Base-by-base conservation (phyloP, 1,140 invertebrate genomes). In the Ceratina japonica region DNA sequence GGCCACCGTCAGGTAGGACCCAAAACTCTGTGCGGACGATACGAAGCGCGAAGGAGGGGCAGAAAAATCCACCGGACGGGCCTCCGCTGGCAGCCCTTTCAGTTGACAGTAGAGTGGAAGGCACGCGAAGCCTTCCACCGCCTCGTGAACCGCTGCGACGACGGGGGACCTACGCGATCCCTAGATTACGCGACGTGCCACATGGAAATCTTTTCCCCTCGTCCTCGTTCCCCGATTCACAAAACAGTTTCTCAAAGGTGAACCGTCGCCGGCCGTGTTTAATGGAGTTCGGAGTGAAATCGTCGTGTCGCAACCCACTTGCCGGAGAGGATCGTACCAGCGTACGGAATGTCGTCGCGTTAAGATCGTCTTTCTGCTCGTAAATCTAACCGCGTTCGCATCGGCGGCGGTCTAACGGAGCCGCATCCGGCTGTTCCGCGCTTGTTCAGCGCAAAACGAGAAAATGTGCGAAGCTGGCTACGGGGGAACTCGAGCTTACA, bases 51-150 rank as follows among this genome's bases (percentile, higher is more conserved):
- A 18, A 15, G 24, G 7, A 13, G 24, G 31, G 62, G 20, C 0
- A 51, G n/a, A 64, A 75, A 24, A 37, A 64, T 54, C 69, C 52
- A n/a, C 31, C 16, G 56, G 20, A 18, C 27, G 37, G 37, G 27
- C 61, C 37, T 79, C 54, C 15, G n/a, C 66, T 49, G 72, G 44
- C 44, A 59, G 64, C 15, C 18, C 56, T 24, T 44, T n/a, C 69
- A 15, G 62, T 80, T 83, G 81, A 83, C 76, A 75, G 37, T 54
- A 49, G 27, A 79, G 58, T 44, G 59, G 56, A 20, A 75, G 61
- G 44, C 37, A 27, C 58, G 54, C 52, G 66, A 51, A 62, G 58
- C 18, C 12, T 56, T 10, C 64, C 51, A 37, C 18, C 56, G 54
- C 16, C 31, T 31, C 63, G 52, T 59, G 37, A 44, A 49, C 3